Conservation (phyloP, 2,888 invertebrate species). For the Platycheirus albimanus region DNA sequence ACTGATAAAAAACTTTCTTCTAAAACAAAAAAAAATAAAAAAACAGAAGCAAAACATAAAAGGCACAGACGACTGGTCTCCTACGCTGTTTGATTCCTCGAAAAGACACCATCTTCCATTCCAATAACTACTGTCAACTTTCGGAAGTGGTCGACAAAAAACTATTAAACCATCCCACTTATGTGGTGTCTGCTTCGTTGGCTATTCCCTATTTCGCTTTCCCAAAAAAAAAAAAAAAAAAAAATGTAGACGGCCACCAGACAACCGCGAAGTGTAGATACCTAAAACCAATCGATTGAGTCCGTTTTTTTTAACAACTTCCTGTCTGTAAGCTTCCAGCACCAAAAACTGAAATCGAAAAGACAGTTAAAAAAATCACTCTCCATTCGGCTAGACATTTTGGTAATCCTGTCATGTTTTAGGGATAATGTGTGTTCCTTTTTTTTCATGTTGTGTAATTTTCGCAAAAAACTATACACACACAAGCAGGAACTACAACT, state of each 20-base stretch:
- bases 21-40: neutral
- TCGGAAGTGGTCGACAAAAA: constrained; percentile 37
- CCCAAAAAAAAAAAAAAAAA: neutral
- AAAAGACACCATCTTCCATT: neutral
- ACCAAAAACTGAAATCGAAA: constrained; percentile 12
- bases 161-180: constrained; percentile 37
- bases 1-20: constrained; percentile 14
- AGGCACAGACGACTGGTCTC: constrained; percentile 5
- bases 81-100: constrained; percentile 8
- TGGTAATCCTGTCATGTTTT: constrained; percentile 66
- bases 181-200: constrained; percentile 24
- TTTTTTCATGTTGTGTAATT: constrained; percentile 34
- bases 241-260: constrained; percentile 32
- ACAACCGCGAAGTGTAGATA: constrained; percentile 56
- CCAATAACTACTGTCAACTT: constrained; percentile 23
- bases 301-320: constrained; percentile 54
- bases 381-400: constrained; percentile 54
- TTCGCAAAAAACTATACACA: constrained; percentile 24
- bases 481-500: too few relatives aligned
- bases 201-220: constrained; percentile 1
- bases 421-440: constrained; percentile 19
- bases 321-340: constrained; percentile 41
- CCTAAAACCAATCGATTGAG: constrained; percentile 56
- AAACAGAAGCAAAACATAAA: too few relatives aligned
- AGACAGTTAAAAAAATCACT: constrained; percentile 31